These are phyloP conservation scores for Poeciliopsis infans DNA, from an alignment of 2,797 vertebrate genomes.

Conservation along the genomic window DNA sequence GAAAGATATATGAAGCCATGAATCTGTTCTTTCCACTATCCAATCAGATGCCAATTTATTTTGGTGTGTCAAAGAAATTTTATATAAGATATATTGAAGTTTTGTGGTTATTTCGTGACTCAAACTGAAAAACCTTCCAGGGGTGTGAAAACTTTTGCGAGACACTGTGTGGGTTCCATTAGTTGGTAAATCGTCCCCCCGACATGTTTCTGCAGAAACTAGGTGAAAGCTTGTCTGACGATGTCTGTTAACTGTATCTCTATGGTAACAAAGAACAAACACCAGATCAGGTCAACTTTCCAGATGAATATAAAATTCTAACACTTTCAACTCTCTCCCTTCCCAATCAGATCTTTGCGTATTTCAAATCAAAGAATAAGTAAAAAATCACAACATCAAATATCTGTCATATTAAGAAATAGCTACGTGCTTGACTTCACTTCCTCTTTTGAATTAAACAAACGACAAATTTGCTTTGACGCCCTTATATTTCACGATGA, in stretches of 20 bases:
- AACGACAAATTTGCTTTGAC: not conserved
- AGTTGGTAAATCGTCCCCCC: not conserved
- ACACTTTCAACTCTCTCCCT: not conserved
- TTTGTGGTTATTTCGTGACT: not conserved
- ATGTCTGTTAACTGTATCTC: slow-evolving; percentile 11
- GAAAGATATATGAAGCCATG: not conserved
- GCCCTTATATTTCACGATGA: not conserved
- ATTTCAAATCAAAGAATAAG: slow-evolving; percentile 14
- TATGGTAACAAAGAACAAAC: slow-evolving; percentile 26
- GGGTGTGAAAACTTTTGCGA: not conserved
- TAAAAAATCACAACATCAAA: slow-evolving; percentile 1
- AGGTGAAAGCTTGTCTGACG: slow-evolving; percentile 20
- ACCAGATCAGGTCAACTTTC: slow-evolving; percentile 7
- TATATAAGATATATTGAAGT: not conserved
- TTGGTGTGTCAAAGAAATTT: not conserved
- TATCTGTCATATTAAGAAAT: not conserved
- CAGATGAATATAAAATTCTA: not conserved
- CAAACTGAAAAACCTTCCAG: not conserved
- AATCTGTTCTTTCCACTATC: not conserved
- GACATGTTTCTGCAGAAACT: not conserved
- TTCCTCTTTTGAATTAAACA: slow-evolving; percentile 1
- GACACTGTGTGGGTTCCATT: not conserved
- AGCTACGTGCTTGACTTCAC: not conserved
- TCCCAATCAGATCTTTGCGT: not conserved
- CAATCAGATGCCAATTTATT: not conserved